These are phyloP conservation scores for Liodrosophila aerea DNA, from an alignment of 2,888 invertebrate species.

Conservation along the genomic window DNA sequence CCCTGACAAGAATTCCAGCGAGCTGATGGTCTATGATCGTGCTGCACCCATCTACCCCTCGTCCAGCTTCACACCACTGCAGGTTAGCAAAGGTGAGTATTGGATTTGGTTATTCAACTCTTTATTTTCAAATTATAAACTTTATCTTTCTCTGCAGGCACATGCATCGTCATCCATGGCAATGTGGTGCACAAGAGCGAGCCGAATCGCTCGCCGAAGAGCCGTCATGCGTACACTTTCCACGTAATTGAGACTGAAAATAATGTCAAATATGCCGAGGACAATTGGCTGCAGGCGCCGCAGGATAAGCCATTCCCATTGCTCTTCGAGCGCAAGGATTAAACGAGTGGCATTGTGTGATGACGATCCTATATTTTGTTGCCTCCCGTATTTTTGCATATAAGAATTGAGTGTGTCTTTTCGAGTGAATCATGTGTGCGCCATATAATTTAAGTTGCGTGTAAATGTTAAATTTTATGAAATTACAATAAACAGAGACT, in stretches of 20 bases:
- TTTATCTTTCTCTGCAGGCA: slow-evolving; percentile 84
- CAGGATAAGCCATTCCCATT: slow-evolving; percentile 87
- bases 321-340: slow-evolving; percentile 83
- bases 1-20: slow-evolving; percentile 85
- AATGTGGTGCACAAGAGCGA: slow-evolving; percentile 96
- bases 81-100: slow-evolving; percentile 90
- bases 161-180: slow-evolving; percentile 94
- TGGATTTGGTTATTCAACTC: background rate
- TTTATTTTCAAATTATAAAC: background rate
- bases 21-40: slow-evolving; percentile 87
- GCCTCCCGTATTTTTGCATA: slow-evolving; percentile 54
- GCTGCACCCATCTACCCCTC: slow-evolving; percentile 88
- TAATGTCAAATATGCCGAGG: slow-evolving; percentile 87
- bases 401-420: slow-evolving; percentile 47
- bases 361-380: slow-evolving; percentile 22
- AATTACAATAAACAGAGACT: slow-evolving; percentile 47
- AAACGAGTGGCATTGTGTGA: background rate
- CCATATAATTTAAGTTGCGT: slow-evolving; percentile 49
- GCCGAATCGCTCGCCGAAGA: slow-evolving; percentile 89
- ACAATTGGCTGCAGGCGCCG: slow-evolving; percentile 94
- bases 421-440: slow-evolving; percentile 24
- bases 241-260: slow-evolving; percentile 92
- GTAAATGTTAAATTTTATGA: slow-evolving; percentile 36
- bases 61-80: slow-evolving; percentile 89
- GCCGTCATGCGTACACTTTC: slow-evolving; percentile 98